Conservation (phyloP, 2,888 invertebrate genomes). For the Cenopis cana region DNA sequence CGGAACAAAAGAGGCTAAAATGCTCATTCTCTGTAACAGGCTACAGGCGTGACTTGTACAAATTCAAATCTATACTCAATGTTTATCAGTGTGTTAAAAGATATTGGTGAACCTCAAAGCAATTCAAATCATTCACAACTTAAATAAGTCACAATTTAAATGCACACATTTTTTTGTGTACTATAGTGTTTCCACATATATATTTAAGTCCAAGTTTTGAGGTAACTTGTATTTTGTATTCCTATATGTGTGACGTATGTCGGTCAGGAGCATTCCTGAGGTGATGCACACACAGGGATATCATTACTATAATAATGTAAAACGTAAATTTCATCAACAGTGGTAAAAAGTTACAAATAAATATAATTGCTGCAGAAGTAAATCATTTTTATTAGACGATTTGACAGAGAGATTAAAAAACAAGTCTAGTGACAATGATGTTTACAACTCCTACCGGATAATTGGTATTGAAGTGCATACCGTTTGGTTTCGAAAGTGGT, state of each 20-base stretch:
- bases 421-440: neutral
- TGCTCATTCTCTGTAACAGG: neutral
- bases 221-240: too few relatives aligned
- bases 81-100: neutral
- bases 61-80: neutral
- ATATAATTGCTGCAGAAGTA: neutral
- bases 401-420: neutral
- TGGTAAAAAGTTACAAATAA: neutral
- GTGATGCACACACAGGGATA: too few relatives aligned
- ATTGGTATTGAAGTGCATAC: neutral
- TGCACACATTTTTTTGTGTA: too few relatives aligned
- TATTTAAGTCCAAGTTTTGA: too few relatives aligned
- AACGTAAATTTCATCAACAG: neutral
- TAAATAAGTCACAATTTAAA: too few relatives aligned
- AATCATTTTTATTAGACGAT: neutral
- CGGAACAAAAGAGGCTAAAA: neutral
- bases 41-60: neutral
- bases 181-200: too few relatives aligned
- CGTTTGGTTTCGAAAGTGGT: neutral
- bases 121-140: neutral
- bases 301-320: neutral
- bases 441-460: neutral
- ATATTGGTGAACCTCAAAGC: neutral
- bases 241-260: too few relatives aligned
- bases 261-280: too few relatives aligned